Conservation (phyloP, 2,797 vertebrate species). For the Champsocephalus esox region DNA sequence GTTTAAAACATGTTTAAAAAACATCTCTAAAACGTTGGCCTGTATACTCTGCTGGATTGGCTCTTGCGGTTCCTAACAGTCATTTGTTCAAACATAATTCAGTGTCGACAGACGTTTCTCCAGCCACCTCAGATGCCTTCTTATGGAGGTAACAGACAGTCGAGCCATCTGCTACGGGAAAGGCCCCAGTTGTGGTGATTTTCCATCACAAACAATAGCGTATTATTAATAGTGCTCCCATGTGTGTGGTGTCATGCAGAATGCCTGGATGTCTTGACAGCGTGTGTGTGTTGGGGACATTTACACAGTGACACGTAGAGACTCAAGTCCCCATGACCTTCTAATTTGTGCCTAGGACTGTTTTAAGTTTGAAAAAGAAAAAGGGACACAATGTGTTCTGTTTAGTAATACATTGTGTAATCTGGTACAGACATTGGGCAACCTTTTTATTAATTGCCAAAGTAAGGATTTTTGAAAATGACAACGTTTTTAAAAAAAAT, state of each 20-base stretch:
- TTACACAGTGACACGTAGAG: neutral
- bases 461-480: no score
- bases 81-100: neutral
- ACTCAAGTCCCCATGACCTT: no score
- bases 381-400: no score
- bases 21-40: neutral
- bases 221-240: slow-evolving; percentile 63
- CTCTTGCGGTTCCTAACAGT: neutral
- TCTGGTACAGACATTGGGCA: no score
- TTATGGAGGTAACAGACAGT: neutral
- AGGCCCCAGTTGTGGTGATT: slow-evolving; percentile 61
- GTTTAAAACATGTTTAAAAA: no score
- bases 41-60: neutral
- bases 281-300: neutral
- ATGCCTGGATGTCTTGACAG: slow-evolving; percentile 11
- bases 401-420: no score
- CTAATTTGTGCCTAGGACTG: no score
- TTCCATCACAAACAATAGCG: slow-evolving; percentile 69
- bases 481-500: no score
- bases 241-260: slow-evolving; percentile 28
- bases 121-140: neutral
- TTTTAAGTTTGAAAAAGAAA: no score
- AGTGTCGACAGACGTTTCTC: neutral
- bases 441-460: no score
- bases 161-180: slow-evolving; percentile 10